phyloP scores from a whole-genome alignment of 2,888 invertebrate species.

The Ophion slaviceki region DNA sequence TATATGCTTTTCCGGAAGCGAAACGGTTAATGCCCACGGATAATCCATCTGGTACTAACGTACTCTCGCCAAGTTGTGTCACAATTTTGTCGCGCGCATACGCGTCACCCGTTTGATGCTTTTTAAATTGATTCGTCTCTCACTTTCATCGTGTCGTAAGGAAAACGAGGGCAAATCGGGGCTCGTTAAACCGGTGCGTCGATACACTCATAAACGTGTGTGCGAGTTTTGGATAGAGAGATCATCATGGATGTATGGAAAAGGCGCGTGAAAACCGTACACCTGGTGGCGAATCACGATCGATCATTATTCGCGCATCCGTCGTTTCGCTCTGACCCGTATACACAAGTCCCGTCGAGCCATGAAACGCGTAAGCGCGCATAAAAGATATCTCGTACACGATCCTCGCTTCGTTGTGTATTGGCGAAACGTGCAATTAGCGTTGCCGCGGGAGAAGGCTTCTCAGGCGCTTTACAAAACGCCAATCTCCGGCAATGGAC shows the following conservation, averaged over 20 bases:
- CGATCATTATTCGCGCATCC: slow-evolving; percentile 56
- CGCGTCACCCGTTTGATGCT: background rate
- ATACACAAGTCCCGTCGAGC: slow-evolving; percentile 47
- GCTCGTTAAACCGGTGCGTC: background rate
- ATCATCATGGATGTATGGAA: slow-evolving; percentile 17
- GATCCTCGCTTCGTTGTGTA: slow-evolving; percentile 48
- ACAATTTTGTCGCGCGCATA: too few relatives aligned
- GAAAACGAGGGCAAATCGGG: background rate
- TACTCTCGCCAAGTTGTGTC: too few relatives aligned
- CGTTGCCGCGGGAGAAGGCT: slow-evolving; percentile 31
- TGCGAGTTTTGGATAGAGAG: slow-evolving; percentile 22
- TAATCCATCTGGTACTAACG: too few relatives aligned
- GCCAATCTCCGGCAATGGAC: slow-evolving; percentile 6
- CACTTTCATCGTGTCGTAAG: background rate
- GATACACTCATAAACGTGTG: background rate
- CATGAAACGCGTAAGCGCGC: slow-evolving; percentile 54
- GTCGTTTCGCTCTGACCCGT: slow-evolving; percentile 29
- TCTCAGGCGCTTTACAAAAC: background rate
- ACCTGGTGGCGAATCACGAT: slow-evolving; percentile 63
- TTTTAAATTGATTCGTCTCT: background rate
- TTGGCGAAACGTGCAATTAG: slow-evolving; percentile 62
- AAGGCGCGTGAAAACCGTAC: slow-evolving; percentile 62
- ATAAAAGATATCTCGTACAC: slow-evolving; percentile 57
- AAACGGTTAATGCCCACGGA: too few relatives aligned
- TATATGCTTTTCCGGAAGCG: too few relatives aligned